Base-by-base conservation (phyloP, 2,113 vertebrate genomes). In the human region DNA sequence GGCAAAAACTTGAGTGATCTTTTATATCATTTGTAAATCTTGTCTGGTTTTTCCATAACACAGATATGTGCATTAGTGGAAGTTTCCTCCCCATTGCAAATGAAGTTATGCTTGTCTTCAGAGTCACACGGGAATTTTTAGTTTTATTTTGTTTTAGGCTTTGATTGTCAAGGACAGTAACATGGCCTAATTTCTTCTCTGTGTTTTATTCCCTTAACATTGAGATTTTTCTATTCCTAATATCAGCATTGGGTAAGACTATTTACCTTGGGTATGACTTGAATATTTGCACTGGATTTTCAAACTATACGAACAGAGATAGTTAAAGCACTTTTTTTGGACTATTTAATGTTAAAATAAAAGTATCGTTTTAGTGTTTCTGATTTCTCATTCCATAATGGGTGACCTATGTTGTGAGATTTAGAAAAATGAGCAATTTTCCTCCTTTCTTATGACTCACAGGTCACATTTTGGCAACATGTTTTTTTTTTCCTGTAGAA, bases 221-320 rank as follows among this genome's bases (percentile, higher is more conserved):
- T 73, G 30, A 25, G 23, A 66, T 82, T 94, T 92, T 96, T 96
- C 30, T 87, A 0, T 83, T 93, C 52, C 52, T 83, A 8, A 93
- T 91, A 30, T 14, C 17, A 82, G 30, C 20, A 75, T 85, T 50
- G 30, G 64, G 86, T 78, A 84, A 84, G 22, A 82, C 72, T 73
- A 3, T 94, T 91, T 22, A 89, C 45, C 27, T 88, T 83, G 82
- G 48, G 45, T 89, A 86, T 92, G 32, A 40, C 17, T 93, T 94
- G n/a, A 80, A 27, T 90, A 88, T 96, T 96, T 97, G 81, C 73
- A 61, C n/a, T 94, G 50, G 30, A 64, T 94, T 96, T 94, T 82
- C 66, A 94, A 73, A 75, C 61, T 70, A 2, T 40, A 25, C 85
- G 35, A 81, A 93, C 40, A 86, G 66, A 79, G 76, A 45, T 96